Conservation (phyloP, 2,797 vertebrate species). For the Balearica regulorum region DNA sequence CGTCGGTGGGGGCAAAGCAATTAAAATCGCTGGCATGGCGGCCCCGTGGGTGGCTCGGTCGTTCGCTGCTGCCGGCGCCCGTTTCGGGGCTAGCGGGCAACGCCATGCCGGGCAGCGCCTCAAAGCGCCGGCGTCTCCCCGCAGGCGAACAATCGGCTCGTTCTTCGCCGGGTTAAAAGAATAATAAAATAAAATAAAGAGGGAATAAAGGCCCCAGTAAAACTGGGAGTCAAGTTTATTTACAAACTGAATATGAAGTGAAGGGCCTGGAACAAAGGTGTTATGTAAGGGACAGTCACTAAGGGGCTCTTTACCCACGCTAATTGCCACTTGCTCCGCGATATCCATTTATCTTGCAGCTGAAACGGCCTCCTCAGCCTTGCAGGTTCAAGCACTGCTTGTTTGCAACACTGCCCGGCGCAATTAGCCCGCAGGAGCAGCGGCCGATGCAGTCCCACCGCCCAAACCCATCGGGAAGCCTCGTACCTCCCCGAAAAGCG, state of each 20-base stretch:
- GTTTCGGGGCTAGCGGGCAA: neutral
- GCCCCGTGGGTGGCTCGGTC: neutral
- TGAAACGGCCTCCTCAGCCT: neutral
- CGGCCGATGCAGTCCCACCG: fast-evolving
- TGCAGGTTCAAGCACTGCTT: neutral
- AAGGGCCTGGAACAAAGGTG: constrained; percentile 56
- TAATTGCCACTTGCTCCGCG: constrained; percentile 41
- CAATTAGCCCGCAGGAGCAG: neutral
- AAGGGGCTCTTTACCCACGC: constrained; percentile 32
- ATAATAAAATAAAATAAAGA: neutral
- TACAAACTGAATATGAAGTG: constrained; percentile 5
- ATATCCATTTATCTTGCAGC: neutral
- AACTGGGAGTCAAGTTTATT: constrained; percentile 52
- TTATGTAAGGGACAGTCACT: constrained; percentile 48
- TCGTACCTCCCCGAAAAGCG: fast-evolving
- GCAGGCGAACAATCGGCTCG: neutral
- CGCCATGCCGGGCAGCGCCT: neutral
- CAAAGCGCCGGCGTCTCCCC: neutral
- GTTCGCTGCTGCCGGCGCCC: neutral
- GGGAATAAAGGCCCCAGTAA: neutral
- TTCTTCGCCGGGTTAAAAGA: neutral
- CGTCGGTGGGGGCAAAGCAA: neutral
- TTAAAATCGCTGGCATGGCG: constrained; percentile 1
- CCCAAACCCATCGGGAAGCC: fast-evolving
- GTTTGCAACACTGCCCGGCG: fast-evolving